Percentiles rank a stretch among this genome's conserved stretches.
Conservation (phyloP, 2,888 invertebrate genomes). For the Cerastis leucographa region DNA sequence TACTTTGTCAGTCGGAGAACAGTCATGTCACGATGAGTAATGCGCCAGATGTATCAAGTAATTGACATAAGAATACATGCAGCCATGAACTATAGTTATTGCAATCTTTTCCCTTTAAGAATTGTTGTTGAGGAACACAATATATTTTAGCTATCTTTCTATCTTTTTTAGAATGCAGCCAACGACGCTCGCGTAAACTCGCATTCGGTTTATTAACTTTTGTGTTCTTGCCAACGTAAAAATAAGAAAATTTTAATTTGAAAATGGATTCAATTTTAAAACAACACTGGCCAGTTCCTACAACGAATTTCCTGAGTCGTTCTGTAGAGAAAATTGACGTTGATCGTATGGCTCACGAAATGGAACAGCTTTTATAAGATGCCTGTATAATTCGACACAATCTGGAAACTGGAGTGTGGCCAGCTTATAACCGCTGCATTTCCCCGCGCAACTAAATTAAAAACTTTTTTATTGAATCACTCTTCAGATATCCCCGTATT, state of each 20-base stretch:
- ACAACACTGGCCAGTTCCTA: constrained; percentile 9
- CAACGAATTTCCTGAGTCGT: constrained; percentile 18
- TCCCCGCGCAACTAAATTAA: constrained; percentile 74
- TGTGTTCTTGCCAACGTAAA: constrained; percentile 63
- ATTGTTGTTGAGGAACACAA: constrained; percentile 67
- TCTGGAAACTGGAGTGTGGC: constrained; percentile 85
- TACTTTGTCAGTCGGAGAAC: constrained; percentile 55
- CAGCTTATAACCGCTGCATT: constrained; percentile 84
- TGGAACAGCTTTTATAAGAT: constrained; percentile 76
- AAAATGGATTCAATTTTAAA: constrained; percentile 42
- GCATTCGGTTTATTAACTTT: constrained; percentile 63
- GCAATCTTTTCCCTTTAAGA: constrained; percentile 71
- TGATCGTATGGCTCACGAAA: constrained; percentile 42
- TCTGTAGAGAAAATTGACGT: constrained; percentile 44
- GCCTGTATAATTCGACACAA: constrained; percentile 84
- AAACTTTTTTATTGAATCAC: constrained; percentile 63
- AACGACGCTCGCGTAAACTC: constrained; percentile 34
- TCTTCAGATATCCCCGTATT: constrained; percentile 55
- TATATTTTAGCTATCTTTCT: constrained; percentile 65
- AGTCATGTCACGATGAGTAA: constrained; percentile 75
- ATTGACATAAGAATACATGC: constrained; percentile 77
- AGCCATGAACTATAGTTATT: constrained; percentile 76
- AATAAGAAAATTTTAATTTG: constrained; percentile 62
- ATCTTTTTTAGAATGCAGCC: constrained; percentile 53
- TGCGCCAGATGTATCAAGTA: constrained; percentile 76